Conservation (phyloP, 2,888 invertebrate genomes). For the Villa cingulata region DNA sequence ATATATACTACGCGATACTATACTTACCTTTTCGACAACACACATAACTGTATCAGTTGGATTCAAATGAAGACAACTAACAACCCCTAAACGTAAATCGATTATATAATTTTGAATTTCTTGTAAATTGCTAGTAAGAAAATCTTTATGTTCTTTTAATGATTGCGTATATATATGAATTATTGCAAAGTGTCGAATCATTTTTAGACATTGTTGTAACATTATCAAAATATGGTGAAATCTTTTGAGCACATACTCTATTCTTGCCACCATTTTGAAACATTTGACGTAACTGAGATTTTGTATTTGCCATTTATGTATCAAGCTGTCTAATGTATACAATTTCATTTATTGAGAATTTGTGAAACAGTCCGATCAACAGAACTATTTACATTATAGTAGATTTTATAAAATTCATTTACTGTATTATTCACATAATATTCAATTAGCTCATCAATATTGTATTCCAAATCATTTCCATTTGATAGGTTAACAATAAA, state of each 20-base stretch:
- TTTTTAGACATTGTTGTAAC: background rate
- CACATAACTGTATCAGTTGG: background rate
- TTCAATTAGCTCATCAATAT: no score
- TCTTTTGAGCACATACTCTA: background rate
- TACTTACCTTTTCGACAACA: background rate
- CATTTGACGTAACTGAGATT: no score
- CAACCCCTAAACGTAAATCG: background rate
- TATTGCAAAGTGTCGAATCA: background rate
- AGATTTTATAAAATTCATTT: no score
- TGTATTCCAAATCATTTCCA: no score
- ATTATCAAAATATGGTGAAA: background rate
- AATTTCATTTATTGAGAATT: no score
- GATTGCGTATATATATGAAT: background rate
- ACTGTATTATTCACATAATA: no score
- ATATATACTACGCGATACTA: no score
- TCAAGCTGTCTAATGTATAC: no score
- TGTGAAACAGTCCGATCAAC: no score
- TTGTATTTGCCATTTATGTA: no score
- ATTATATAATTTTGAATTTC: background rate
- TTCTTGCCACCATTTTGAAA: background rate
- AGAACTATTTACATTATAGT: no score
- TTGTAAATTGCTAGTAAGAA: background rate
- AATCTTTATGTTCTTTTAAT: background rate
- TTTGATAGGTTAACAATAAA: no score
- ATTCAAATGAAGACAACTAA: background rate